Percentiles rank a stretch among this genome's conserved stretches.
Conservation (phyloP, 37 sponge, comb jelly and placozoan species). For the Agelas oroides region DNA sequence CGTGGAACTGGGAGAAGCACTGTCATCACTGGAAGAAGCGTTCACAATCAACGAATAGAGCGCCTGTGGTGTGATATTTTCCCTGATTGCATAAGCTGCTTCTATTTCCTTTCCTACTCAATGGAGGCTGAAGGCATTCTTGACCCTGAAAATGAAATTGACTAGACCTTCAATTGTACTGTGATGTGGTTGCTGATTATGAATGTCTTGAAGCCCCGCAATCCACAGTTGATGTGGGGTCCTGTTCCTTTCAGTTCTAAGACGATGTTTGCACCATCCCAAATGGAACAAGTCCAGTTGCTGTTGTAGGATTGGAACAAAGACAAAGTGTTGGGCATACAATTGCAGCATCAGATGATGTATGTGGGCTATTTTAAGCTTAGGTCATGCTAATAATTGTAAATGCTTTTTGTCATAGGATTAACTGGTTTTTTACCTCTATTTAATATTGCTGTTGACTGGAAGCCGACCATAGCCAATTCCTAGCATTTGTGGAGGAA, state of each 20-base stretch:
- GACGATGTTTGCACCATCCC: slow-evolving; percentile 37
- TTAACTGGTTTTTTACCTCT: too few relatives aligned
- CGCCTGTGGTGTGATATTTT: slow-evolving; percentile 15
- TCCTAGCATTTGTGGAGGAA: too few relatives aligned
- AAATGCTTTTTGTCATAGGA: too few relatives aligned
- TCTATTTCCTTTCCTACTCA: too few relatives aligned
- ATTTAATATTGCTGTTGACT: too few relatives aligned
- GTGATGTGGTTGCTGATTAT: slow-evolving; percentile 12
- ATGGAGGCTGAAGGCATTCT: too few relatives aligned
- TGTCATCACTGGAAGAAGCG: slow-evolving; percentile 57
- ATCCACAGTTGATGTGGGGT: slow-evolving; percentile 64
- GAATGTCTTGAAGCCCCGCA: slow-evolving; percentile 3
- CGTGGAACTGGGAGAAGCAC: slow-evolving; percentile 58
- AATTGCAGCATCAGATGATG: slow-evolving; percentile 24
- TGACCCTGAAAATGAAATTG: too few relatives aligned
- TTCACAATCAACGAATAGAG: slow-evolving; percentile 16
- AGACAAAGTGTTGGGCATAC: slow-evolving; percentile 41
- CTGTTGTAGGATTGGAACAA: slow-evolving; percentile 31
- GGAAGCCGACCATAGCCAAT: too few relatives aligned
- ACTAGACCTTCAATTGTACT: slow-evolving; percentile 3
- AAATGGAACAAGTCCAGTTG: slow-evolving; percentile 27
- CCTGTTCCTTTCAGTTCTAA: slow-evolving; percentile 37
- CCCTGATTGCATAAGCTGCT: too few relatives aligned
- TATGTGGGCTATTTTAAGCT: too few relatives aligned
- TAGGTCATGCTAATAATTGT: too few relatives aligned